Evolutionary conservation across 2,113 vertebrate genomes (phyloP).

Genomic region (Ammodytes marinus): DNA sequence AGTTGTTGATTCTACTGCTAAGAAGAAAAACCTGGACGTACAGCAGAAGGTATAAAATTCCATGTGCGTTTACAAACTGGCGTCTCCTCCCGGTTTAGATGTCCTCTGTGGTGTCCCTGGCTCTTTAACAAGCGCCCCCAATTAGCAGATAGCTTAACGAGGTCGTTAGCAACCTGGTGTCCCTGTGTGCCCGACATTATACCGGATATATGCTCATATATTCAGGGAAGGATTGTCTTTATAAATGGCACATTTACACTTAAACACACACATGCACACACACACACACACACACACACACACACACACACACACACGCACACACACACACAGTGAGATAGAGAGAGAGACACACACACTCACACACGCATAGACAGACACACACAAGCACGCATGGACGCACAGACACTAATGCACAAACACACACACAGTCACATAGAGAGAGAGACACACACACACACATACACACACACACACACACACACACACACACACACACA

Average conservation of each 20-base stretch:
- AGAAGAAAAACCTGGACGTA: too few species aligned
- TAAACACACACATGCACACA: neutral
- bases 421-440: too few species aligned
- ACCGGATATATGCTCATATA: slow-evolving; percentile 14
- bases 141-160: slow-evolving; percentile 69
- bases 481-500: neutral
- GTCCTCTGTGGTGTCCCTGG: slow-evolving; percentile 22
- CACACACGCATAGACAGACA: too few species aligned
- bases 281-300: neutral
- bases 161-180: slow-evolving; percentile 76
- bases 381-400: too few species aligned
- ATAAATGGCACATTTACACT: slow-evolving; percentile 65
- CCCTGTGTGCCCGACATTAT: slow-evolving; percentile 17
- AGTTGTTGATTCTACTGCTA: too few species aligned
- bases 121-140: slow-evolving; percentile 66
- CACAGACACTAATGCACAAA: too few species aligned
- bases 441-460: too few species aligned
- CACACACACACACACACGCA: neutral
- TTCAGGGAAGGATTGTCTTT: slow-evolving; percentile 33
- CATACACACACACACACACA: too few species aligned
- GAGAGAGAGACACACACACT: too few species aligned
- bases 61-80: too few species aligned
- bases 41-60: too few species aligned
- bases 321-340: neutral
- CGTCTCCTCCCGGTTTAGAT: too few species aligned